Evolutionary conservation across 2,113 vertebrate species (phyloP).

Genomic region (Pelecanus crispus): DNA sequence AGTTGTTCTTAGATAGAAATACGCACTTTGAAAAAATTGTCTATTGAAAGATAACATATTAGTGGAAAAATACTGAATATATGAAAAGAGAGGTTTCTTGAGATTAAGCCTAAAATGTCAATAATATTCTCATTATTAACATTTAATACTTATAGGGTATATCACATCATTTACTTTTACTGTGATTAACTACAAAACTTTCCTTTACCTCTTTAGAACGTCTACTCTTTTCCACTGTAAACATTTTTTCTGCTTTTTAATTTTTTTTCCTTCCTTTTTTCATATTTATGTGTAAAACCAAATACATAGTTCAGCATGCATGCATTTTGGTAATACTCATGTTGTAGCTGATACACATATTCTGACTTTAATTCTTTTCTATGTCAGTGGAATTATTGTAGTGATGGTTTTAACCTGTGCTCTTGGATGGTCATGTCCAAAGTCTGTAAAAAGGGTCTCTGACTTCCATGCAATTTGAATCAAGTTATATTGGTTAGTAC

Average conservation of each 20-base stretch:
- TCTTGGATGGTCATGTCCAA: neutral
- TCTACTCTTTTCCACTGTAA: neutral
- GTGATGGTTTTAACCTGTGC: neutral
- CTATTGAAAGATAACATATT: neutral
- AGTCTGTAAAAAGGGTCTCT: neutral
- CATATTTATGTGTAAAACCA: neutral
- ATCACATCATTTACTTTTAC: neutral
- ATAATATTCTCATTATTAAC: neutral
- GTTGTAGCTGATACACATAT: neutral
- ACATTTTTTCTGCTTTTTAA: rapidly evolving
- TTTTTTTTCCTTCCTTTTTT: neutral
- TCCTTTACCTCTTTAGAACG: neutral
- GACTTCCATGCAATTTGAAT: neutral
- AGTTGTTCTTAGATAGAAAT: neutral
- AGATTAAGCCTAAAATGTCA: neutral
- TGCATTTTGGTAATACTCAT: neutral
- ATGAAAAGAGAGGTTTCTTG: neutral
- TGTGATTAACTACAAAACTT: neutral
- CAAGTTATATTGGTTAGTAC: neutral
- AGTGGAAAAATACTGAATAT: neutral
- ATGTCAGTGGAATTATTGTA: neutral
- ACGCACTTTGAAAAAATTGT: neutral
- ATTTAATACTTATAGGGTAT: neutral
- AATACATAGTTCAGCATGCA: neutral
- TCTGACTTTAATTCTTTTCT: neutral